These are phyloP conservation scores for Cathartes aura DNA, from an alignment of 2,113 vertebrate genomes.

Conservation along the genomic window DNA sequence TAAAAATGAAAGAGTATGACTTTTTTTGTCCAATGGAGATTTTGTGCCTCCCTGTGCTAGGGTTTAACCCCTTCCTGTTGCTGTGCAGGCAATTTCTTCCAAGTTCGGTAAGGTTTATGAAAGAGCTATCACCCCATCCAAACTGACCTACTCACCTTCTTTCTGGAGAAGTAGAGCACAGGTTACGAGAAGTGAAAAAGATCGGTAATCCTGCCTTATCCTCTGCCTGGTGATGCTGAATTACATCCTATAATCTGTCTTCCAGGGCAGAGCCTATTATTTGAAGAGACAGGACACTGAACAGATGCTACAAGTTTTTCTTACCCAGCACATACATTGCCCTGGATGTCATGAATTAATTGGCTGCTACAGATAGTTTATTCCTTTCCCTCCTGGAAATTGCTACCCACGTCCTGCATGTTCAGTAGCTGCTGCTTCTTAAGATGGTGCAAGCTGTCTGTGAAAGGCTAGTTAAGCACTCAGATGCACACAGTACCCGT, in stretches of 20 bases:
- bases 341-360: background rate
- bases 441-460: background rate
- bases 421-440: background rate
- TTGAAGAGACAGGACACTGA: background rate
- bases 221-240: background rate
- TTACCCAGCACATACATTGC: background rate
- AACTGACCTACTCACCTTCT: background rate
- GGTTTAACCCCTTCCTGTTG: background rate
- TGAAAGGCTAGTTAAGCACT: background rate
- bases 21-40: background rate
- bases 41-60: background rate
- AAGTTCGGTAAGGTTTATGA: background rate
- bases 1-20: background rate
- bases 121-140: background rate
- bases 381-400: background rate
- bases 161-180: background rate
- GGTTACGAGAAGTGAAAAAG: background rate
- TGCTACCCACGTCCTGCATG: background rate
- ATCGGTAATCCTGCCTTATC: background rate
- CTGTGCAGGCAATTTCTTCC: background rate
- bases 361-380: background rate
- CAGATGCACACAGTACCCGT: background rate
- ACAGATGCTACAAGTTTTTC: background rate
- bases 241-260: conserved; percentile 2
- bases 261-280: background rate